Percentiles rank a stretch among this genome's conserved stretches.
phyloP scores from a whole-genome alignment of 2,888 invertebrate species.

The Oscheius myriophilus region DNA sequence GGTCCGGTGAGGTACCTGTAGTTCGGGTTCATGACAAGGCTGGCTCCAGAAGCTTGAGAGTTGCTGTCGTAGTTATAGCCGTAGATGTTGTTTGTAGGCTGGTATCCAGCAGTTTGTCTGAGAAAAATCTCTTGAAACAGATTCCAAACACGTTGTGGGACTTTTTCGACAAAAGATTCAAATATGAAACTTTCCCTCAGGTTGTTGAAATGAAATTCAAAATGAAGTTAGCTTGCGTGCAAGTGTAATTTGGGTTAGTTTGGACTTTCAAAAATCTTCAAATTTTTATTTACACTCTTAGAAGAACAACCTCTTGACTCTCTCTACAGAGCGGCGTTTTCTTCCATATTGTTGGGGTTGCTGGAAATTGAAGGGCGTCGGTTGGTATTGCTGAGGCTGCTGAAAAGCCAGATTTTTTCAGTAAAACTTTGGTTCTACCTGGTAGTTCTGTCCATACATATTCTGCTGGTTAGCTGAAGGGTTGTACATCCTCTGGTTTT shows the following conservation, averaged over 20 bases:
- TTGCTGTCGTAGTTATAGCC: slow-evolving; percentile 46
- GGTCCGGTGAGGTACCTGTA: slow-evolving; percentile 49
- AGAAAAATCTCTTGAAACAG: not conserved
- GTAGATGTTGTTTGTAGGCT: slow-evolving; percentile 47
- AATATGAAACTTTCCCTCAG: not conserved
- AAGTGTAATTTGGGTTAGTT: no score
- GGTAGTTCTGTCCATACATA: not conserved
- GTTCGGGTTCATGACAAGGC: slow-evolving; percentile 48
- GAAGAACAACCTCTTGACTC: slow-evolving; percentile 27
- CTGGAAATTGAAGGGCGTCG: not conserved
- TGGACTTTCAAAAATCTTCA: slow-evolving; percentile 1
- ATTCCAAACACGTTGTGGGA: not conserved
- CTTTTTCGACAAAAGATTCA: not conserved
- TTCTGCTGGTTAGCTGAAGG: slow-evolving; percentile 9
- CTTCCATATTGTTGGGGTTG: slow-evolving; percentile 14
- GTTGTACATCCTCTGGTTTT: not conserved
- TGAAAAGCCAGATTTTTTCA: not conserved
- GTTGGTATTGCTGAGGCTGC: not conserved
- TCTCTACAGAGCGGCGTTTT: slow-evolving; percentile 17
- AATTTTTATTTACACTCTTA: slow-evolving; percentile 1
- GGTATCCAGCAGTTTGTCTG: slow-evolving; percentile 27
- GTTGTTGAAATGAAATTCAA: no score
- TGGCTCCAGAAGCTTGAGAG: slow-evolving; percentile 32
- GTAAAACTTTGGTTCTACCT: slow-evolving; percentile 1
- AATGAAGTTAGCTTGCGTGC: no score